Evolutionary conservation across 2,113 vertebrate species (phyloP), one percentile per base, ranked within the genome.

Genomic region (Notiomystis cincta): DNA sequence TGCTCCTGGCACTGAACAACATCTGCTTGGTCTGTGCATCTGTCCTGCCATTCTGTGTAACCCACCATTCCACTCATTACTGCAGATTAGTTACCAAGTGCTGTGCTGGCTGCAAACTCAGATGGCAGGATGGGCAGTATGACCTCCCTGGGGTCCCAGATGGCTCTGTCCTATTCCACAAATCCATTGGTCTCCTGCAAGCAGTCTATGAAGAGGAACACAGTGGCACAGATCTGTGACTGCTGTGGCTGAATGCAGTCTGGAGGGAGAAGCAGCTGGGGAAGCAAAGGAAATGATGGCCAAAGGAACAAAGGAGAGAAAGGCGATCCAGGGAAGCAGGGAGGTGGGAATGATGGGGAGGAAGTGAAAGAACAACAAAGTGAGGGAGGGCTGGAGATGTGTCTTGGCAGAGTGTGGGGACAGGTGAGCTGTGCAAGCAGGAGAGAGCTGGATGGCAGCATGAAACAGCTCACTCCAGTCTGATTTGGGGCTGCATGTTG

Each of bases 181-280:
- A 71, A 40, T 44, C 16, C 33, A 7, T 0, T 13, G 42, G n/a
- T 79, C 11, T 82, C 71, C 65, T 66, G 42, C n/a, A 33, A 5
- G 37, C 21, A 18, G 70, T 35, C 45, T 60, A 16, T 58, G 53
- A 72, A 45, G 69, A 56, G 64, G 17, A 85, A 4, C 20, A 2
- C 9, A 28, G 40, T 67, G 37, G 10, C 38, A 33, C 31, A 20
- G 37, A 25, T 56, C 35, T 5, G 1, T 31, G 45, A 22, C 50
- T 60, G 25, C 76, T 0, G 0, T 24, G 22, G 53, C 78, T 57
- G 54, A 50, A 35, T 3, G 2, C 19, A 10, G 17, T 25, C 50
- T 56, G 54, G 77, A 77, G 31, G 60, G 27, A 81, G 45, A 78
- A 51, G 14, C 5, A 14, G 37, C 64, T 65, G 27, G 27, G 58